Conservation (phyloP, 2,888 invertebrate genomes). For the Galeruca laticollis region DNA sequence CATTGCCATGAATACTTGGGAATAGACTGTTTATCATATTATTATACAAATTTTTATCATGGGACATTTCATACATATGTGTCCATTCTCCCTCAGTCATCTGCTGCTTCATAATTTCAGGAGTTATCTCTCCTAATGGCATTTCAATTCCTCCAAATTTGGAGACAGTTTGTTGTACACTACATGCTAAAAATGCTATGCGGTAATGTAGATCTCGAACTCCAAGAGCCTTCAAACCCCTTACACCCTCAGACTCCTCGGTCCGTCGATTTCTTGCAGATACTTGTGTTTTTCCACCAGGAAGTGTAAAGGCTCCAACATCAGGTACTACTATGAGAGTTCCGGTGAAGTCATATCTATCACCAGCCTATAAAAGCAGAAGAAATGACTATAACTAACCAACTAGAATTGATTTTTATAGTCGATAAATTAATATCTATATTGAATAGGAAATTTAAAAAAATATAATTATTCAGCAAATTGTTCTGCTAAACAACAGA, state of each 20-base stretch:
- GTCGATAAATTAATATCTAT: neutral
- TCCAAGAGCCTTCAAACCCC: constrained; percentile 77
- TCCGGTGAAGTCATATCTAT: constrained; percentile 92
- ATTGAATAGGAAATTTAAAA: neutral
- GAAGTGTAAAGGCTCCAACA: constrained; percentile 86
- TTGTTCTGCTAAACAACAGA: constrained; percentile 8
- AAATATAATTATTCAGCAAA: no score
- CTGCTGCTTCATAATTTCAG: constrained; percentile 91
- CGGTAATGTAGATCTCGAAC: constrained; percentile 88
- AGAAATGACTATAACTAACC: constrained; percentile 14
- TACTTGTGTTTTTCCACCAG: constrained; percentile 88
- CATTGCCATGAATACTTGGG: constrained; percentile 96
- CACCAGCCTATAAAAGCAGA: constrained; percentile 71
- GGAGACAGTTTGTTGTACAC: constrained; percentile 87
- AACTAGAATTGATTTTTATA: neutral
- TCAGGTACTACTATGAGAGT: constrained; percentile 98
- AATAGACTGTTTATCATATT: constrained; percentile 93
- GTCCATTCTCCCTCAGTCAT: constrained; percentile 96
- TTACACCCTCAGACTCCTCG: constrained; percentile 73
- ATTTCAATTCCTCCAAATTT: constrained; percentile 90
- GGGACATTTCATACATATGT: constrained; percentile 96
- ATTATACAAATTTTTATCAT: constrained; percentile 89
- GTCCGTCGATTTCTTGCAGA: constrained; percentile 79
- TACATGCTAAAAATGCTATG: constrained; percentile 94
- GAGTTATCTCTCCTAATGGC: constrained; percentile 88